Conservation (phyloP, 2,888 invertebrate genomes). For the Brachypalpus laphriformis region DNA sequence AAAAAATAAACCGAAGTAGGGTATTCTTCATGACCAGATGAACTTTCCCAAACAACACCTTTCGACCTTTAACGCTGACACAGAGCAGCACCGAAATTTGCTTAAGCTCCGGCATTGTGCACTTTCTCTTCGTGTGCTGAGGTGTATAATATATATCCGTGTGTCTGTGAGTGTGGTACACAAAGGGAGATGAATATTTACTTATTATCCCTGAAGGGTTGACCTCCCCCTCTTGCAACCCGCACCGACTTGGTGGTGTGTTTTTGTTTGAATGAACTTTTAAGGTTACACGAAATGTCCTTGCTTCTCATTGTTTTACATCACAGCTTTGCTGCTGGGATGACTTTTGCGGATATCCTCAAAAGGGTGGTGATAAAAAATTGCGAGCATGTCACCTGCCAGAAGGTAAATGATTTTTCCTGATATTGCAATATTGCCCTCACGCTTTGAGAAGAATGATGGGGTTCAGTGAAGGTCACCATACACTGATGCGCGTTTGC, state of each 20-base stretch:
- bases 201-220: conserved; percentile 52
- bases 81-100: conserved; percentile 37
- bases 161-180: not conserved
- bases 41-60: conserved; percentile 50
- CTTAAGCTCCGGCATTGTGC: conserved; percentile 24
- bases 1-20: not conserved
- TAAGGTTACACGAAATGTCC: conserved; percentile 63
- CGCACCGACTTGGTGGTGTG: conserved; percentile 4
- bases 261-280: conserved; percentile 57
- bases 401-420: not conserved
- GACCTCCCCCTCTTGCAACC: not conserved
- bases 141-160: too few species aligned
- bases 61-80: conserved; percentile 51
- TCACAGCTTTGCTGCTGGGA: conserved; percentile 18
- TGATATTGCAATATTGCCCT: not conserved
- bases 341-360: conserved; percentile 23
- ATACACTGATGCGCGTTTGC: too few species aligned
- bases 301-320: conserved; percentile 63
- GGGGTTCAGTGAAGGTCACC: conserved; percentile 16
- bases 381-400: not conserved
- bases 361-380: conserved; percentile 12
- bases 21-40: conserved; percentile 9
- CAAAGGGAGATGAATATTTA: conserved; percentile 61
- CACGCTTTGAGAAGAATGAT: not conserved
- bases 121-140: not conserved